Evolutionary conservation across 2,888 invertebrate species (phyloP), one percentile per base, ranked within the genome.

Genomic region (Carabus problematicus): DNA sequence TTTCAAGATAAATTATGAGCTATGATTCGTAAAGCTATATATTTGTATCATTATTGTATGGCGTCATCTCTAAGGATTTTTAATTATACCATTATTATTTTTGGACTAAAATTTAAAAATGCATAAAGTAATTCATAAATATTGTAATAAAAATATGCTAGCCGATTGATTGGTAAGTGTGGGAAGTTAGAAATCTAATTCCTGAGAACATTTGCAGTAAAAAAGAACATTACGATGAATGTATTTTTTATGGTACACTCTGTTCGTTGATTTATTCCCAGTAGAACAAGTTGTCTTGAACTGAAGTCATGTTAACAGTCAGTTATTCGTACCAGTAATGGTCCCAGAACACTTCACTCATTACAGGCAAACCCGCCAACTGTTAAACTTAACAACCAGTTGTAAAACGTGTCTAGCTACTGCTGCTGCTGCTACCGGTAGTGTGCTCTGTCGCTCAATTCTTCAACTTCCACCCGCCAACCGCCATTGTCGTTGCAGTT

Each of bases 281-380:
- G 9, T 45, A 40, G 58, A 64, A 45, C 64, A 64, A 64, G 47
- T 58, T 64, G 58, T 64, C 64, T 47, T 18, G 40, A 42, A 59
- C 59, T 47, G 64, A 58, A 64, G 64, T 64, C 64, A 49, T 64
- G 64, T 64, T 64, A 58, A 64, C 63, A 63, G 63, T 63, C 63
- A 54, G 63, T 63, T 63, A 63, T 63, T 63, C 63, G 42, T 54
- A 63, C 54, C 54, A 40, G 42, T 40, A 63, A 54, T 54, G 63
- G 52, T 63, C 54, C 39, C 54, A 19, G 39, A 18, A 54, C 19
- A 63, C 54, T 63, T 63, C 63, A 63, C 18, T 54, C 52, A 63
- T 63, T 63, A 63, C 19, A 19, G 40, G 47, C 62, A 49, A 42
- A 41, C 41, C 63, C 18, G 40, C 45, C 52, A 16, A 52, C 43